These are phyloP conservation scores for Vombatus ursinus DNA, from an alignment of 2,113 vertebrate genomes.

Conservation along the genomic window DNA sequence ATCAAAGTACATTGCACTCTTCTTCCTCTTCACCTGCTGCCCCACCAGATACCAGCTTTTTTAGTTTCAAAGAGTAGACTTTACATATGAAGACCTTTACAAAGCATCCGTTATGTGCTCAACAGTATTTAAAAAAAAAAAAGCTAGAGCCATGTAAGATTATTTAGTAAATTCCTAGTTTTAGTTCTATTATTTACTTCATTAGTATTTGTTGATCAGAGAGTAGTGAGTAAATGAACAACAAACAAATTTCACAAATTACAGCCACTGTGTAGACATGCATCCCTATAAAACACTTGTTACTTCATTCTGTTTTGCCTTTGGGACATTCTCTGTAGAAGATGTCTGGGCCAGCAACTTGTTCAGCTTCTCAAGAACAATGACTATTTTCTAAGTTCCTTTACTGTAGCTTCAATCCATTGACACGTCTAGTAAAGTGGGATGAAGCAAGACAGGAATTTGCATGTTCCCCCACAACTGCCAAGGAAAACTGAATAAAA, in stretches of 20 bases:
- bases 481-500: background rate
- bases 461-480: background rate
- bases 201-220: background rate
- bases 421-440: background rate
- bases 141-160: background rate
- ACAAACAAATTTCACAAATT: background rate
- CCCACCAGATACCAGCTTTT: slow-evolving; percentile 16
- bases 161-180: background rate
- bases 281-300: background rate
- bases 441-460: background rate
- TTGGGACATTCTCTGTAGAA: background rate
- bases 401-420: background rate
- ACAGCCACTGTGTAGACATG: background rate
- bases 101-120: background rate
- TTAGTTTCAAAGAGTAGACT: slow-evolving; percentile 16
- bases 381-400: background rate
- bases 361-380: background rate
- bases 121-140: background rate
- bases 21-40: slow-evolving; percentile 9
- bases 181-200: background rate
- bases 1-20: slow-evolving; percentile 44
- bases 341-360: background rate
- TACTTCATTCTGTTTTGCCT: background rate
- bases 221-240: background rate
- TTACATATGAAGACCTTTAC: background rate